Base-by-base conservation (phyloP, 2,888 invertebrate species). In the Agrotis puta region DNA sequence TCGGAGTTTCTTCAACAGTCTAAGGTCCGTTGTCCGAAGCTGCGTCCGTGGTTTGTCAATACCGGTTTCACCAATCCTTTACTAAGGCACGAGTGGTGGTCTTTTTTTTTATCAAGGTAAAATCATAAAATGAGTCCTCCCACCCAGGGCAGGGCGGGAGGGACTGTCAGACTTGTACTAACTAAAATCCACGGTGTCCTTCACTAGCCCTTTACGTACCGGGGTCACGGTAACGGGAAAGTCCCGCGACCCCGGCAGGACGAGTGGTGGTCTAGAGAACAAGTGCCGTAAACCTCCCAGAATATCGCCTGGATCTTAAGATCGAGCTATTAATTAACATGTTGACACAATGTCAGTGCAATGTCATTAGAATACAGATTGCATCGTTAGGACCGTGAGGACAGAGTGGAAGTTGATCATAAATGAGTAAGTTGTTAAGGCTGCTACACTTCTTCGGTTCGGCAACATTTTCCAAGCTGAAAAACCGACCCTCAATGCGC, bases 321-420 rank as follows among this genome's bases (percentile, higher is more conserved):
- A 50, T 56, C 24, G 13, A 43, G 43, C 22, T 16, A 57, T 57
- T 51, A 51, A 51, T 51, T 47, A 51, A 51, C 47, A 72, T 65
- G 45, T 20, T 65, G 33, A 45, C 14, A 50, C 47, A 22, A 57
- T 47, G 43, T 57, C 39, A 50, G 45, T 72, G 57, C 72, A 50
- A 47, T 33, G 14, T 24, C 22, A 65, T 72, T 72, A 65, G 57
- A 72, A 73, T 73, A 65, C 20, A 72, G 24, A 65, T 58, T 65
- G 66, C 65, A 47, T 66, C 57, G 50, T 65, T 39, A 57, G 13
- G n/a, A 72, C n/a, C 33, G 54, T 56, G 33, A 51, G 50, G 24
- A 45, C 18, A 57, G 14, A 51, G 20, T 47, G 33, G 45, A 47
- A 72, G 72, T 45, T 72, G 24, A 50, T 54, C 20, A 11, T 27